A percentile compares a stretch with the other conserved stretches of the same genome.
Evolutionary conservation across 1,140 invertebrate genomes (phyloP).

Genomic region (Drosophila nigromelanica): DNA sequence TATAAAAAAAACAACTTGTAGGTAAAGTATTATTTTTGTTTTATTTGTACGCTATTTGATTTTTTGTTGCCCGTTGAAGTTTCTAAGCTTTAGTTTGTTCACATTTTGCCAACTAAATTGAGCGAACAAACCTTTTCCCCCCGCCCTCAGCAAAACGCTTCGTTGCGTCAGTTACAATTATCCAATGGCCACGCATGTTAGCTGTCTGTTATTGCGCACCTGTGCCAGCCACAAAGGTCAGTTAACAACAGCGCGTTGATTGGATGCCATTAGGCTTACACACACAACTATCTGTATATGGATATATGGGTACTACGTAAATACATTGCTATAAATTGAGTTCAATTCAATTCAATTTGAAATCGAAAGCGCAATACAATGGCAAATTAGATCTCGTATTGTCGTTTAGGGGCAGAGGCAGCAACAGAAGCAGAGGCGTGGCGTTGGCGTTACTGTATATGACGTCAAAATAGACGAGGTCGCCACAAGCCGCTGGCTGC

Average conservation of each 20-base stretch:
- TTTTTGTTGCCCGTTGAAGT: too few species aligned
- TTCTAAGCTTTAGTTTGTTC: neutral
- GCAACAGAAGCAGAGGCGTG: conserved; percentile 31
- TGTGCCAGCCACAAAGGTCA: conserved; percentile 49
- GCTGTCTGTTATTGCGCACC: conserved; percentile 44
- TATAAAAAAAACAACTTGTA: too few species aligned
- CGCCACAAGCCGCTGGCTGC: neutral
- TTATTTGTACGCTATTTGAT: too few species aligned
- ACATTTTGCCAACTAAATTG: conserved; percentile 23
- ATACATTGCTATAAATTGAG: conserved; percentile 53
- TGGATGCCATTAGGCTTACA: conserved; percentile 59
- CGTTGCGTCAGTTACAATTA: conserved; percentile 30
- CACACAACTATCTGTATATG: neutral
- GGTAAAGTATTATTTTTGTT: too few species aligned
- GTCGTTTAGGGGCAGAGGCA: conserved; percentile 30
- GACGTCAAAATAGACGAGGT: conserved; percentile 34
- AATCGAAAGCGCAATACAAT: conserved; percentile 54
- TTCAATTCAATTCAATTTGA: conserved; percentile 43
- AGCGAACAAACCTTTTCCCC: neutral
- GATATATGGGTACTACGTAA: conserved; percentile 10
- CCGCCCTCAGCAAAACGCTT: conserved; percentile 9
- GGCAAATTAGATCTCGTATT: conserved; percentile 66
- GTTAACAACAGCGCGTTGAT: conserved; percentile 60
- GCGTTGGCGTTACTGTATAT: conserved; percentile 32
- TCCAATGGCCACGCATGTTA: conserved; percentile 30